These are phyloP conservation scores for Sycophila texana DNA, from an alignment of 2,888 invertebrate genomes.

Conservation along the genomic window DNA sequence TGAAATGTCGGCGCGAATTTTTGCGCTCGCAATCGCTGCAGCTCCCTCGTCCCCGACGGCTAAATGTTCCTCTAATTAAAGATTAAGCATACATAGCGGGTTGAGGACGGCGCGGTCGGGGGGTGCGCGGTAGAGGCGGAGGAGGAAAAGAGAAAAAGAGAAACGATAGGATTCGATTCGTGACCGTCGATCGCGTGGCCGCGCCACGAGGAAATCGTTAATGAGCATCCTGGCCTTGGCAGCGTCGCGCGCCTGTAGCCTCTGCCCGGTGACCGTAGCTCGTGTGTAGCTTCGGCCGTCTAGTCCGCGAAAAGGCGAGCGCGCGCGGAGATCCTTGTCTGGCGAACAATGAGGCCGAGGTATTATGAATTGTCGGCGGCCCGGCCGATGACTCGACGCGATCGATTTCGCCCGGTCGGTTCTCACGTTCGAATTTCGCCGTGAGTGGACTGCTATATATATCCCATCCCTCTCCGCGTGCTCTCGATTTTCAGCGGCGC, in stretches of 20 bases:
- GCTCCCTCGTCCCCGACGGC: background rate
- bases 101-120: background rate
- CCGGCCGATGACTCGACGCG: slow-evolving; percentile 7
- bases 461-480: no score
- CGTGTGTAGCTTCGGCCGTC: background rate
- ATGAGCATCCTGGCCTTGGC: slow-evolving; percentile 53
- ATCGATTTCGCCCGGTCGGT: slow-evolving; percentile 3
- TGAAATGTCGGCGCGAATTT: background rate
- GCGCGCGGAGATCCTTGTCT: slow-evolving; percentile 14
- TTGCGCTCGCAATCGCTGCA: background rate
- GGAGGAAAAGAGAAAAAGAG: slow-evolving; percentile 39
- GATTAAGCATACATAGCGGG: slow-evolving; percentile 40
- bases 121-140: slow-evolving; percentile 6
- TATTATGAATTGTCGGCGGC: background rate
- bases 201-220: slow-evolving; percentile 49
- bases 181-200: slow-evolving; percentile 55
- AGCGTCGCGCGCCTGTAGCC: slow-evolving; percentile 2
- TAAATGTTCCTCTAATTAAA: slow-evolving; percentile 49
- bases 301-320: slow-evolving; percentile 27
- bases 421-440: slow-evolving; percentile 45
- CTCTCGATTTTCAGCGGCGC: no score
- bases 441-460: background rate
- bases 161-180: slow-evolving; percentile 53
- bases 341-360: slow-evolving; percentile 2
- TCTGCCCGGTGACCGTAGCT: background rate